Conservation (phyloP, 2,888 invertebrate genomes). For the Troilus luridus region DNA sequence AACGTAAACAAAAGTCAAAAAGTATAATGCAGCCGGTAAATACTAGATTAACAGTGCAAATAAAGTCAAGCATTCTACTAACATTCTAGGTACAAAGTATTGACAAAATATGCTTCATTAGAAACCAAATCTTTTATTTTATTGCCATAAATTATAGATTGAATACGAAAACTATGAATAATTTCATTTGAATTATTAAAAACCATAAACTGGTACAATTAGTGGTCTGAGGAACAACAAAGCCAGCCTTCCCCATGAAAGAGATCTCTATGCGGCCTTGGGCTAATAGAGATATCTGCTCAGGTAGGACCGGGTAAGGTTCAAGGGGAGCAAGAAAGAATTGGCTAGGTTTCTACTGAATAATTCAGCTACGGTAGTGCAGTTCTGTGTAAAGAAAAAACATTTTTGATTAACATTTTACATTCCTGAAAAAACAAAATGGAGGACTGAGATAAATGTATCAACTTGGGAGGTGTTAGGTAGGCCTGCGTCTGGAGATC, state of each 20-base stretch:
- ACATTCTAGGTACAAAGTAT: too few relatives aligned
- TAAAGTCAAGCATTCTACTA: too few relatives aligned
- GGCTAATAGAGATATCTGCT: background rate
- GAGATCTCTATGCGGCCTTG: background rate
- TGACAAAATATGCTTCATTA: too few relatives aligned
- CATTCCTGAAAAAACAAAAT: background rate
- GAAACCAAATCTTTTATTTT: too few relatives aligned
- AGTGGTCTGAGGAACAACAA: background rate
- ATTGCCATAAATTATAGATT: background rate
- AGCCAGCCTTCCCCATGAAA: background rate
- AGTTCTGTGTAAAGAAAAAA: conserved; percentile 7
- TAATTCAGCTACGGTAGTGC: conserved; percentile 7
- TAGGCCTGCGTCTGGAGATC: background rate
- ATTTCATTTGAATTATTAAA: background rate
- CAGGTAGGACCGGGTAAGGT: background rate
- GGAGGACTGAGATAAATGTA: background rate
- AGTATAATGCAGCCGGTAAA: too few relatives aligned
- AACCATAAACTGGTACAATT: background rate
- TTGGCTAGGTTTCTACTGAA: background rate
- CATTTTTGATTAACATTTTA: background rate
- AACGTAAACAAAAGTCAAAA: too few relatives aligned
- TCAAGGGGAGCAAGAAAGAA: conserved; percentile 15
- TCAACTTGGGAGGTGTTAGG: background rate
- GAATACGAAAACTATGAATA: background rate
- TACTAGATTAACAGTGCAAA: too few relatives aligned